Evolutionary conservation across 92 coral and sea anemone genomes (phyloP).

Genomic region (Phymanthus crucifer): DNA sequence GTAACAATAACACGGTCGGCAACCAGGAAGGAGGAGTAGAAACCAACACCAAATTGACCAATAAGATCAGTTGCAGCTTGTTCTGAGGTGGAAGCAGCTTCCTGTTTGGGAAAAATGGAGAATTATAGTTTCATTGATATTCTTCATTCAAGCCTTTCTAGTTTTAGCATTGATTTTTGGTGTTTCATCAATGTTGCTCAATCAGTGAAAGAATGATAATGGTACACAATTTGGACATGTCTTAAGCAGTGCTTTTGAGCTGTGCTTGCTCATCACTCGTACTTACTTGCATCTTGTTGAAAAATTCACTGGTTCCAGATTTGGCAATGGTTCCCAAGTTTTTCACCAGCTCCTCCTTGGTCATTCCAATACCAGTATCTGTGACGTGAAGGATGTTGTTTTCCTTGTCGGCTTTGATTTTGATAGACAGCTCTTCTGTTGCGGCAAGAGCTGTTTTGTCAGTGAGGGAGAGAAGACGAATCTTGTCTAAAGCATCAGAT

Average conservation of each 20-base stretch:
- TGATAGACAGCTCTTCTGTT: slow-evolving; percentile 89
- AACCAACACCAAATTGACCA: slow-evolving; percentile 99
- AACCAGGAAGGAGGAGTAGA: slow-evolving; percentile 96
- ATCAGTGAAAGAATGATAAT: too few species aligned
- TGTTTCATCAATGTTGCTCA: too few species aligned
- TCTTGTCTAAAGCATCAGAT: slow-evolving; percentile 98
- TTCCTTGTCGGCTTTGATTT: slow-evolving; percentile 98
- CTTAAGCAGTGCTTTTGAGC: too few species aligned
- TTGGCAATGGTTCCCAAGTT: slow-evolving; percentile 98
- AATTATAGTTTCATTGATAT: not conserved
- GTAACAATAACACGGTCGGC: slow-evolving; percentile 98
- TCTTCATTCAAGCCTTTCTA: not conserved
- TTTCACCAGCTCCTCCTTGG: slow-evolving; percentile 89
- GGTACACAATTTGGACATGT: too few species aligned
- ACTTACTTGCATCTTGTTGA: slow-evolving; percentile 81
- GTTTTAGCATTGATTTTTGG: too few species aligned
- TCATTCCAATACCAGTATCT: slow-evolving; percentile 99
- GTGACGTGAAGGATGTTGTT: slow-evolving; percentile 96
- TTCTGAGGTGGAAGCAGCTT: slow-evolving; percentile 42
- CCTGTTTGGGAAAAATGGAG: not conserved
- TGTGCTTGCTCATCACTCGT: too few species aligned
- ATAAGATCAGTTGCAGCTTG: slow-evolving; percentile 81
- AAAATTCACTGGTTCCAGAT: slow-evolving; percentile 98
- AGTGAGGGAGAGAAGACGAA: slow-evolving; percentile 87
- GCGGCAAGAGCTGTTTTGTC: slow-evolving; percentile 86